A percentile compares a stretch with the other conserved stretches of the same genome.
phyloP scores from a whole-genome alignment of 2,888 invertebrate species.

The Melolontha melolontha region DNA sequence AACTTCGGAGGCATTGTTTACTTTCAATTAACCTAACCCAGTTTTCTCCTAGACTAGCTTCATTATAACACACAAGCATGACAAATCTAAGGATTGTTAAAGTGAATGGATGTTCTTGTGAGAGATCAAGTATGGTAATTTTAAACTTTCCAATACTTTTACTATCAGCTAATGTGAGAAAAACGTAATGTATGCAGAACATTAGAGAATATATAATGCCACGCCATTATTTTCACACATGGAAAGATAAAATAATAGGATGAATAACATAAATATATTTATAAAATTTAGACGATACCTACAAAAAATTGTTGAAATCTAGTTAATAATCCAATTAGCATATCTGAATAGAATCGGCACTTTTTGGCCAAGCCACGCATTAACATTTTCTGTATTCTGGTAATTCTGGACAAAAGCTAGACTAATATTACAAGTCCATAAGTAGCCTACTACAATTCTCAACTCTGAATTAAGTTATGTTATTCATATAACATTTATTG shows the following conservation, averaged over 20 bases:
- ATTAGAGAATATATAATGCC: neutral
- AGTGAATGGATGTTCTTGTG: constrained; percentile 31
- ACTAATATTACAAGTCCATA: no score
- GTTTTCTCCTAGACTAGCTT: constrained; percentile 3
- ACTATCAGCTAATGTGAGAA: constrained; percentile 23
- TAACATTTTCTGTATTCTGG: no score
- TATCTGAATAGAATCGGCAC: no score
- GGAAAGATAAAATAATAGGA: neutral
- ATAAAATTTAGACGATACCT: no score
- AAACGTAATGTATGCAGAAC: neutral
- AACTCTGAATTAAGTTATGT: no score
- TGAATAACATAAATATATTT: no score
- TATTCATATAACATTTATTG: no score
- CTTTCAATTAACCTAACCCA: constrained; percentile 7
- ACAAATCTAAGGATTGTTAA: constrained; percentile 11
- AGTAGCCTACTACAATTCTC: no score
- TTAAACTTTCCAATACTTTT: constrained; percentile 34
- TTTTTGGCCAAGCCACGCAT: no score
- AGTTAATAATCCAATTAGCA: no score
- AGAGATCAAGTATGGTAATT: constrained; percentile 23
- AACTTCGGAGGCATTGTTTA: neutral
- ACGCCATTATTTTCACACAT: neutral
- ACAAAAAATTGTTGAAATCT: no score
- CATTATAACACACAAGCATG: constrained; percentile 1
- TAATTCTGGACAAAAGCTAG: no score